Base-by-base conservation (phyloP, 2,113 vertebrate genomes). In the Anolis sagrei region DNA sequence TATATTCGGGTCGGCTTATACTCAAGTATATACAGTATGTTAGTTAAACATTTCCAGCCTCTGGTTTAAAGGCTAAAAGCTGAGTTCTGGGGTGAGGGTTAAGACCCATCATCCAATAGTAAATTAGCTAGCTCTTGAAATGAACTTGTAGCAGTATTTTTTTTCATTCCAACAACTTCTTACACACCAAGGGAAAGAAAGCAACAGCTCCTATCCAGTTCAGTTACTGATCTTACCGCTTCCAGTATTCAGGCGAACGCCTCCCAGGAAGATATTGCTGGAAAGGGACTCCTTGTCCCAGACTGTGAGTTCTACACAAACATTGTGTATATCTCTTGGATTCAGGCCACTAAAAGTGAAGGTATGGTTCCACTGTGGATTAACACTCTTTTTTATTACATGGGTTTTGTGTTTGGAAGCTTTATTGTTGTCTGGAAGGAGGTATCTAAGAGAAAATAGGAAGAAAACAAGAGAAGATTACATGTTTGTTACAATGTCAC, bases 201-300 rank as follows among this genome's bases (percentile, higher is more conserved):
- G 21, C 36, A 36, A 39, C 77, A 1, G 4, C 34, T 58, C 39
- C 7, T 23, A 29, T 32, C 51, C 21, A 48, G 1, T 84, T 16
- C 1, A 5, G 16, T 75, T 18, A 0, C 69, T 2, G 83, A 19
- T 44, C 95, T 96, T 88, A 99, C 99, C 98, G 39, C 96, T 98
- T 86, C 99, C 99, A 80, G 95, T 97, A 83, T 96, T 97, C 54
- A 99, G 92, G 89, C 98, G 95, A 88, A 99, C 97, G 75, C 99
- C 99, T 89, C 99, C 99, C 68, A 99, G 81, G 93, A 99, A 99
- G 84, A 99, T 96, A 23, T 99, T 99, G 89, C 98, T 99, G 92
- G 97, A 96, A 86, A 99, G 97, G 0, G 99, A 97, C 88, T 99
- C 99, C 92, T 98, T 98, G 96, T 99, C 99, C 98, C 99, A 99